Conservation (phyloP, 2,113 vertebrate species). For the Nematolebias whitei region DNA sequence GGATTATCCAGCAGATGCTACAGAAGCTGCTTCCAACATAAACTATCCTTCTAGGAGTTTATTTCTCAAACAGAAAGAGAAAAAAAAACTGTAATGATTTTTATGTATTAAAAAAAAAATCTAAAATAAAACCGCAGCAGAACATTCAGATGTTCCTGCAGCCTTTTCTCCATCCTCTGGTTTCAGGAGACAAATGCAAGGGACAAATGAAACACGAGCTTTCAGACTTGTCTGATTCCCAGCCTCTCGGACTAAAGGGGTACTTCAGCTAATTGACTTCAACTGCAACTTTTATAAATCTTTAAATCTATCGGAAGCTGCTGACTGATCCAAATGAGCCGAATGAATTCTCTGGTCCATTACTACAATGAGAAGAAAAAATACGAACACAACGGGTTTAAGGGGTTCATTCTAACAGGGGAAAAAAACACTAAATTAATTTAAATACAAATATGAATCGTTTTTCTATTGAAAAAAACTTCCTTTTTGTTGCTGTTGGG, state of each 20-base stretch:
- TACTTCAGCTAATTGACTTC: slow-evolving; percentile 29
- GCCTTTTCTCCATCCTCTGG: not conserved
- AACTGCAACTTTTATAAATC: slow-evolving; percentile 3
- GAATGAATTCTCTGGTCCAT: slow-evolving; percentile 5
- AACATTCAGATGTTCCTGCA: too few relatives aligned
- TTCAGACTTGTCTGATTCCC: too few relatives aligned
- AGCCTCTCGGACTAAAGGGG: too few relatives aligned
- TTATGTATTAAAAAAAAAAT: too few relatives aligned
- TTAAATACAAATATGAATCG: not conserved
- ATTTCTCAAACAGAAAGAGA: too few relatives aligned
- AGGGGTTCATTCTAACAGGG: too few relatives aligned
- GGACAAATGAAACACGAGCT: not conserved
- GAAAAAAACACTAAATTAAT: not conserved
- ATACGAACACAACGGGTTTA: slow-evolving; percentile 17
- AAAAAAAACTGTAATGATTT: too few relatives aligned
- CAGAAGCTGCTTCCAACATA: too few relatives aligned
- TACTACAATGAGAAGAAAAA: not conserved
- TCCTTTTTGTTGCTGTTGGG: too few relatives aligned
- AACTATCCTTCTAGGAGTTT: too few relatives aligned
- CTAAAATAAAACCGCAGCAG: too few relatives aligned
- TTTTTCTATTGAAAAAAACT: not conserved
- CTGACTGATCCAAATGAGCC: slow-evolving; percentile 11
- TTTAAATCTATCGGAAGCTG: slow-evolving; percentile 24
- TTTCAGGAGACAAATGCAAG: not conserved
- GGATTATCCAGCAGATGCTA: too few relatives aligned